These are phyloP conservation scores for Actenoides hombroni DNA, from an alignment of 2,113 vertebrate species.

Conservation along the genomic window DNA sequence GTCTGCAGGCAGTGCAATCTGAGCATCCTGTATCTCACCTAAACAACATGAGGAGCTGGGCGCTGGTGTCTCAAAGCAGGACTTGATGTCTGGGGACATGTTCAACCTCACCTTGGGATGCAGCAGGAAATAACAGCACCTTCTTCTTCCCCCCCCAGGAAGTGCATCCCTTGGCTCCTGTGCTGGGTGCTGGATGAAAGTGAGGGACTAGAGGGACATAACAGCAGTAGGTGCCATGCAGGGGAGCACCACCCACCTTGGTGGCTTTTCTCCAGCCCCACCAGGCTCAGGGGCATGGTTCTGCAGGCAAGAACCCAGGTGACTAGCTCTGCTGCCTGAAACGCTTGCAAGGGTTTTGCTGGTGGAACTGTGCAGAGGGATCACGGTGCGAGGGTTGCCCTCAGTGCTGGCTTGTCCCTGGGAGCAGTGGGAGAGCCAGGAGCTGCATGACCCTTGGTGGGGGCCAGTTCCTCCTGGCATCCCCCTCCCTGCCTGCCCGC, in stretches of 20 bases:
- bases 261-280: background rate
- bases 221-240: accelerated
- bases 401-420: background rate
- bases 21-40: background rate
- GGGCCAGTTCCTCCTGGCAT: background rate
- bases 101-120: background rate
- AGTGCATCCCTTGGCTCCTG: accelerated
- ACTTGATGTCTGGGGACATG: accelerated
- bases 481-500: background rate
- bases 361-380: background rate
- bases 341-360: background rate
- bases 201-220: accelerated
- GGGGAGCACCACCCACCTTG: accelerated
- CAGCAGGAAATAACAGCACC: background rate
- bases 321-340: background rate
- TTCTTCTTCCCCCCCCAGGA: accelerated
- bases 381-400: accelerated
- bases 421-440: background rate
- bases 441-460: background rate
- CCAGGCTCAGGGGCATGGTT: accelerated
- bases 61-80: accelerated
- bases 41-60: accelerated
- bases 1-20: accelerated
- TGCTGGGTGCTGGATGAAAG: accelerated
- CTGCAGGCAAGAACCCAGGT: accelerated